A percentile compares a stretch with the other conserved stretches of the same genome.
Conservation (phyloP, 2,113 vertebrate genomes). For the Larimichthys polyactis region DNA sequence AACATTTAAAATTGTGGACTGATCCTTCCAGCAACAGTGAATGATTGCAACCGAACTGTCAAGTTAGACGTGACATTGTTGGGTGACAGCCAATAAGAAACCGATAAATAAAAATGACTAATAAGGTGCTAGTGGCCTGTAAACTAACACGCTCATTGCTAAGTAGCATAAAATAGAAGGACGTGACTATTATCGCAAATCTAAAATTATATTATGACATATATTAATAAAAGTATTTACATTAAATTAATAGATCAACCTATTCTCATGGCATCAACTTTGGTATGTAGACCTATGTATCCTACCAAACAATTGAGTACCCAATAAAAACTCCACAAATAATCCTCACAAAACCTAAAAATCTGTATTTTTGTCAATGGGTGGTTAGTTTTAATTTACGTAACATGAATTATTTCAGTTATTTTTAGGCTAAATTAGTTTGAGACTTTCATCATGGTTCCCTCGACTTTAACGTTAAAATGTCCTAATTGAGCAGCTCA, state of each 20-base stretch:
- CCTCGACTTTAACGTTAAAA: not conserved
- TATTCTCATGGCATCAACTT: not conserved
- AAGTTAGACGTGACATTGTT: not conserved
- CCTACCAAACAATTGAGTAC: no score
- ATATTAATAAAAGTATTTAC: not conserved
- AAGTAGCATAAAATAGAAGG: not conserved
- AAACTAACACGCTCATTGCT: not conserved
- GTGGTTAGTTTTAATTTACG: not conserved
- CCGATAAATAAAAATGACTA: not conserved
- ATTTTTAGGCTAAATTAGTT: not conserved
- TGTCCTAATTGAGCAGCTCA: not conserved
- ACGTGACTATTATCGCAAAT: no score
- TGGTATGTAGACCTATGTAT: no score
- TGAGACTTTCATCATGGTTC: not conserved
- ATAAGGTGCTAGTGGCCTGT: not conserved
- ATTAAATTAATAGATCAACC: not conserved
- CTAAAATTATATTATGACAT: not conserved
- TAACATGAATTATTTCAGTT: not conserved
- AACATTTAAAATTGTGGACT: not conserved
- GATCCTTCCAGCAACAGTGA: not conserved
- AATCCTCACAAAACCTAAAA: not conserved
- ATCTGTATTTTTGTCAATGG: not conserved
- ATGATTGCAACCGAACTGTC: not conserved
- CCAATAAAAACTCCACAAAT: not conserved
- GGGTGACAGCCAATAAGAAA: not conserved